phyloP scores from a whole-genome alignment of 2,888 invertebrate genomes.

The Drosophila basisetae region DNA sequence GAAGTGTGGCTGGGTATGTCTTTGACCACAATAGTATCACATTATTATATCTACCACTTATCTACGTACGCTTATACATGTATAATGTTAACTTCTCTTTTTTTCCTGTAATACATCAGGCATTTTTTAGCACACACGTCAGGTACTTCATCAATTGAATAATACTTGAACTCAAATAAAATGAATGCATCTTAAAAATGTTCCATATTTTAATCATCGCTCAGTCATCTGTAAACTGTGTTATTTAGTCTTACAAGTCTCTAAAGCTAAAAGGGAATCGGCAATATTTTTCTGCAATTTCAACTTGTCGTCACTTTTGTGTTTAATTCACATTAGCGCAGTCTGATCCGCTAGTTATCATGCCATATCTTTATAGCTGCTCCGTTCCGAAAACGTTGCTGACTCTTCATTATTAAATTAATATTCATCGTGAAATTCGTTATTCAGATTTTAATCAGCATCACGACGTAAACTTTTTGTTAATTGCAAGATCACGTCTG shows the following conservation, averaged over 20 bases:
- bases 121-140: not conserved
- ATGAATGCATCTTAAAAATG: not conserved
- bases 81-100: no score
- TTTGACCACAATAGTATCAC: not conserved
- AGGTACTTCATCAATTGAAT: not conserved
- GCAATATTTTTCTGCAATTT: not conserved
- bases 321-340: not conserved
- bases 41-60: not conserved
- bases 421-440: not conserved
- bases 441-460: not conserved
- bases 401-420: not conserved
- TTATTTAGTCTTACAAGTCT: not conserved
- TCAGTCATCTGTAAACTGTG: no score
- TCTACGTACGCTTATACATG: not conserved
- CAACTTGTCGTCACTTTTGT: not conserved
- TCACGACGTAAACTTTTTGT: not conserved
- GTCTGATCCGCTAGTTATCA: not conserved
- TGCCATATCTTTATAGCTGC: not conserved
- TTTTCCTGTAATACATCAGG: not conserved
- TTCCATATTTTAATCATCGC: no score
- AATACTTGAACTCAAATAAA: not conserved
- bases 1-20: not conserved
- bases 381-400: not conserved
- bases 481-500: constrained; percentile 1
- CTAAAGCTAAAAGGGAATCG: not conserved